Evolutionary conservation across 2,888 invertebrate genomes (phyloP).

Genomic region (Eupithecia subfuscata): DNA sequence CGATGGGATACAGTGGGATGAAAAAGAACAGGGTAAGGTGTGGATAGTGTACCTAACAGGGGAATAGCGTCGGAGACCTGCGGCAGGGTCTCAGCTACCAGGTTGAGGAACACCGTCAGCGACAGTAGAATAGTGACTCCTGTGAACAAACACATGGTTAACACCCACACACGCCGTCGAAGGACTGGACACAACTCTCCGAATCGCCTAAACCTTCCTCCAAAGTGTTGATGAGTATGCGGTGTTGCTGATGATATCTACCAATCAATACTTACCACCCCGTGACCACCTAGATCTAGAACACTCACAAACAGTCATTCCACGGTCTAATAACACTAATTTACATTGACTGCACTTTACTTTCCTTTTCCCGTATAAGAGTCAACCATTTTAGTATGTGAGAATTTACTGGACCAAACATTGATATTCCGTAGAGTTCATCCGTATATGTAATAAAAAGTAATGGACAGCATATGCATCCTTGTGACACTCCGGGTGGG

Average conservation of each 20-base stretch:
- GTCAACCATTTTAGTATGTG: conserved; percentile 47
- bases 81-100: conserved; percentile 99
- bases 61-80: conserved; percentile 99
- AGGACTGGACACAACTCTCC: conserved; percentile 58
- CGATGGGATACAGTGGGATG: conserved; percentile 63
- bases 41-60: conserved; percentile 95
- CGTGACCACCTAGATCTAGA: conserved; percentile 51
- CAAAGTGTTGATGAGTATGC: conserved; percentile 43
- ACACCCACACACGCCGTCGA: conserved; percentile 56
- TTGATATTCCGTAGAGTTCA: conserved; percentile 18
- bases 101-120: conserved; percentile 99
- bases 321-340: conserved; percentile 63
- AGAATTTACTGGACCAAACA: not conserved
- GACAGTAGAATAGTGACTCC: conserved; percentile 99
- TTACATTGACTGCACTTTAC: conserved; percentile 64
- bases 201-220: conserved; percentile 33
- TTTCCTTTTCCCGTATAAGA: conserved; percentile 55
- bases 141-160: conserved; percentile 90
- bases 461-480: conserved; percentile 32
- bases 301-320: conserved; percentile 60
- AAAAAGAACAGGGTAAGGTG: conserved; percentile 69
- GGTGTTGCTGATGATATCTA: conserved; percentile 53
- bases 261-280: conserved; percentile 56
- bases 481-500: conserved; percentile 37
- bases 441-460: conserved; percentile 34